Conservation (phyloP, 2,113 vertebrate genomes). For the Entomyzon cyanotis region DNA sequence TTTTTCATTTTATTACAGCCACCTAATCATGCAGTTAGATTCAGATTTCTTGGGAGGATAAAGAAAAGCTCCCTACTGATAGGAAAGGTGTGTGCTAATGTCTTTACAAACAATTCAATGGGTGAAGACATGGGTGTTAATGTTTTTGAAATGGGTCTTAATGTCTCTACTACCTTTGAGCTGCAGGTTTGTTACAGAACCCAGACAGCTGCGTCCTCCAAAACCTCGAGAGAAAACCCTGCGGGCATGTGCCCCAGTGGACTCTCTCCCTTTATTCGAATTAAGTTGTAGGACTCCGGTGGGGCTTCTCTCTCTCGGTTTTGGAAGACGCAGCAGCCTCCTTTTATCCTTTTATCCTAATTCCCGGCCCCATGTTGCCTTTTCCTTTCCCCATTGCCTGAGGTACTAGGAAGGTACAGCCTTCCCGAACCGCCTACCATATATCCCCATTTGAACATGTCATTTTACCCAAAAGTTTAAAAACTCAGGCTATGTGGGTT, state of each 20-base stretch:
- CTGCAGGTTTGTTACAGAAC: too few species aligned
- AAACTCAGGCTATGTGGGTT: background rate
- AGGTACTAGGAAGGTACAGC: background rate
- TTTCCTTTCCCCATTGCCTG: background rate
- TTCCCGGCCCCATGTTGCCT: background rate
- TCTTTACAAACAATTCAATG: too few species aligned
- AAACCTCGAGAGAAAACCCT: too few species aligned
- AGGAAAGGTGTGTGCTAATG: too few species aligned
- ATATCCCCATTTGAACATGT: background rate
- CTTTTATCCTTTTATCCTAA: background rate
- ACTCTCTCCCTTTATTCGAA: too few species aligned
- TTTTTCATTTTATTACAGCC: background rate
- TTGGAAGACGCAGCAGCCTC: background rate
- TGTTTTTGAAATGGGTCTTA: too few species aligned
- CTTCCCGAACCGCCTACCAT: fast-evolving
- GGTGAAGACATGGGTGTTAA: too few species aligned
- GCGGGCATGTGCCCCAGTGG: too few species aligned
- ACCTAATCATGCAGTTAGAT: background rate
- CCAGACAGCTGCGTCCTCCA: too few species aligned
- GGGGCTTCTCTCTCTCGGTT: background rate
- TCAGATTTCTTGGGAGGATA: background rate
- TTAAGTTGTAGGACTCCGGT: too few species aligned
- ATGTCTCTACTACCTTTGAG: too few species aligned
- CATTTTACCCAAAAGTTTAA: background rate
- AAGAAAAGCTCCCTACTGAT: background rate